Evolutionary conservation across 2,888 invertebrate species (phyloP), one percentile per base, ranked within the genome.

Genomic region (Zhuqinia jingwanae): DNA sequence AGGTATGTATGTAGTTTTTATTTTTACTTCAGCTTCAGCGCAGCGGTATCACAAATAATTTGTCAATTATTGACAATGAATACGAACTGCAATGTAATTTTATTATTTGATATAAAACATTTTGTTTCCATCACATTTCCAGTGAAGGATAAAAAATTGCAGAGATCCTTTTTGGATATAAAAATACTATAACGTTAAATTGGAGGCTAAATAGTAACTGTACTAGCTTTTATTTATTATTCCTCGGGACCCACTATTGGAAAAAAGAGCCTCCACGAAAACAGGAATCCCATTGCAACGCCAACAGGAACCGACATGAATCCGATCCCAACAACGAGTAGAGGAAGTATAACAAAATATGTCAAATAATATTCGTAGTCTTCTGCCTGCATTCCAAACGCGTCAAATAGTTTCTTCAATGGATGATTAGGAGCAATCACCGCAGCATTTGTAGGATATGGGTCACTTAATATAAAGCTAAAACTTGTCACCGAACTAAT

Each of bases 301-400:
- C 73, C 84, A 15, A 87, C 82, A 1, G 88, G 88, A 15, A 87
- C 42, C 2, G 87, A 30, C 68, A 88, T 73, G 11, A 68, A 63
- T 8, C 88, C 88, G 10, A 88, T 85, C 2, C 47, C 53, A 2
- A 76, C 80, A 15, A 68, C 47, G 0, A 78, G 11, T 3, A 88
- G n/a, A 1, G 88, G 88, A 1, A 88, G 17, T 15, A 78, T 56
- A 5, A 87, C 76, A 65, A 85, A 80, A 36, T 88, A 85, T 15
- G 78, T 85, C 1, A 70, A 36, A 22, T 88, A 88, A 27, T 30
- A 75, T 22, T 88, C 88, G 25, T 73, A 85, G 25, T 88, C 88
- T 15, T 73, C 22, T 11, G 85, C 56, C 8, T 42, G 20, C 8
- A 88, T 63, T 36, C 73, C 88, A 20, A 85, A 45, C 5, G 30